Percentiles rank a stretch among this genome's conserved stretches.
phyloP scores from a whole-genome alignment of 2,797 vertebrate genomes.

The Gymnoscopelus microlampas region DNA sequence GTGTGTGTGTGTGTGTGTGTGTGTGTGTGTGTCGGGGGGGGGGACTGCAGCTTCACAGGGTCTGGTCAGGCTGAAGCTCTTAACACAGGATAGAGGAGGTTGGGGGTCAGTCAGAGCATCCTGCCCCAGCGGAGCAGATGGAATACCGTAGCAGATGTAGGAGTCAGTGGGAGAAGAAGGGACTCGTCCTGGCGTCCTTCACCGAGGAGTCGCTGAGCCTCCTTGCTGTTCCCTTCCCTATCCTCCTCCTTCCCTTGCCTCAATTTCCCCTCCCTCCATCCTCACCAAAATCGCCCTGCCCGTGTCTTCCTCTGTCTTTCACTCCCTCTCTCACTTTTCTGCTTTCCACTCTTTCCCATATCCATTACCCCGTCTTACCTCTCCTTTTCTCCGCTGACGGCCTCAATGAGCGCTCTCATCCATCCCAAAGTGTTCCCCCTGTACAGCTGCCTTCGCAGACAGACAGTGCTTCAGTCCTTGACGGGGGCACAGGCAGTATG shows the following conservation, averaged over 20 bases:
- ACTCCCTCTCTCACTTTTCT: constrained; percentile 22
- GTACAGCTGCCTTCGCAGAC: too few relatives aligned
- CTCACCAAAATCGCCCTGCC: background rate
- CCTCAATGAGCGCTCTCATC: background rate
- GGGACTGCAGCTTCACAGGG: constrained; percentile 19
- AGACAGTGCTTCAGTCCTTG: too few relatives aligned
- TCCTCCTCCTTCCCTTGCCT: constrained; percentile 21
- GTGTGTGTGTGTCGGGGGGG: background rate
- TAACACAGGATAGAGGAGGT: background rate
- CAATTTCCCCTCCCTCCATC: constrained; percentile 5
- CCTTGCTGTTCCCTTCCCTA: constrained; percentile 34
- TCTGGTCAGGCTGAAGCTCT: constrained; percentile 20
- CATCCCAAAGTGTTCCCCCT: background rate
- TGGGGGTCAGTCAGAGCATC: constrained; percentile 28
- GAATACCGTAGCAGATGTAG: constrained; percentile 55
- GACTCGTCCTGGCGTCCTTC: constrained; percentile 60
- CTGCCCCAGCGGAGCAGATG: constrained; percentile 34
- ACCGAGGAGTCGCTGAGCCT: constrained; percentile 40
- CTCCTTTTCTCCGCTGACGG: background rate
- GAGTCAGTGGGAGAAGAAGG: constrained; percentile 56
- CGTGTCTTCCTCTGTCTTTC: background rate
- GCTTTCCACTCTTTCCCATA: background rate
- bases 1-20: too few relatives aligned
- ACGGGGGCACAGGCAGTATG: too few relatives aligned
- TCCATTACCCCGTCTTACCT: background rate